Conservation (phyloP, 2,113 vertebrate genomes). For the Rhodinocichla rosea region DNA sequence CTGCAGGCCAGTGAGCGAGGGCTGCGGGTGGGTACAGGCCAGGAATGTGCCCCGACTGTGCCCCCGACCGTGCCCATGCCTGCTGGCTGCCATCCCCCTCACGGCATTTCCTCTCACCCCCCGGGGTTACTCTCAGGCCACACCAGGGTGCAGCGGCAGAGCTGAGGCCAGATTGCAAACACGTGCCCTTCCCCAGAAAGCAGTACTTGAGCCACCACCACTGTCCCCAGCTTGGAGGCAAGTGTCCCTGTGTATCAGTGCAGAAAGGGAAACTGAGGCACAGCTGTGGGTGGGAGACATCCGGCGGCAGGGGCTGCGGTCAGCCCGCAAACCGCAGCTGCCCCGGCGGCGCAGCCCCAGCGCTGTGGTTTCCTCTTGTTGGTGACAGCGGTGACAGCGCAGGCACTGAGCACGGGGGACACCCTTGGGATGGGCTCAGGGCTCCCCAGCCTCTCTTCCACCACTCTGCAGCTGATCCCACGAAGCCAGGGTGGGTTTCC, state of each 20-base stretch:
- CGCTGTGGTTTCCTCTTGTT: neutral
- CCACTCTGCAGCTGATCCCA: neutral
- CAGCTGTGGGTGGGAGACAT: neutral
- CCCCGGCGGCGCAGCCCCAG: fast-evolving
- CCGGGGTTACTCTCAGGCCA: neutral
- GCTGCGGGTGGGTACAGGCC: neutral
- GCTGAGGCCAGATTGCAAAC: neutral
- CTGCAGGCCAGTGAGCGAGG: fast-evolving
- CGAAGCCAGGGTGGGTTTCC: fast-evolving
- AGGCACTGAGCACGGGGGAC: fast-evolving
- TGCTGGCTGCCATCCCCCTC: neutral
- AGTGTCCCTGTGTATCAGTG: neutral
- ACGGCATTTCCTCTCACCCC: slow-evolving; percentile 41
- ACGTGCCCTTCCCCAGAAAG: neutral
- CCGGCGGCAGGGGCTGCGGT: neutral
- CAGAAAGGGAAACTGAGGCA: slow-evolving; percentile 1
- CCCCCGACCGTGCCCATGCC: neutral
- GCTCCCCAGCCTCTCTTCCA: fast-evolving
- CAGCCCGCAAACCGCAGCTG: neutral
- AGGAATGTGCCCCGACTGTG: slow-evolving; percentile 50
- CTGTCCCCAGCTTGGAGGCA: neutral
- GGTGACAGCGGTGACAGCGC: neutral
- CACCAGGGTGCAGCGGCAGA: fast-evolving
- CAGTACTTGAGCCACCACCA: neutral
- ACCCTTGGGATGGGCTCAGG: neutral